Percentiles rank a stretch among this genome's conserved stretches.
phyloP scores from a whole-genome alignment of 2,113 vertebrate genomes.

The Cephalopholis sonnerati region DNA sequence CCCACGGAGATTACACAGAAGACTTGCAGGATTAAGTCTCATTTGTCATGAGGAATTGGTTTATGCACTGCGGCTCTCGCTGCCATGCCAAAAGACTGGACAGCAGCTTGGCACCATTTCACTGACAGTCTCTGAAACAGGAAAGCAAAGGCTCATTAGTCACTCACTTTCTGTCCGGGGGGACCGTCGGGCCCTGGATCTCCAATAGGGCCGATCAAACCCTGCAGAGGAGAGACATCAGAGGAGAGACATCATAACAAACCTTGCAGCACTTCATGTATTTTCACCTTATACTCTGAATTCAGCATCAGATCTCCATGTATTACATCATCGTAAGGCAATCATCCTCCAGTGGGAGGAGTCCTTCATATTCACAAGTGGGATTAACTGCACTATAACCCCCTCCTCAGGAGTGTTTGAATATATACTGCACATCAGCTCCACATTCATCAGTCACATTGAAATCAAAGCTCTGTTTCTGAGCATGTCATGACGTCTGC shows the following conservation, averaged over 20 bases:
- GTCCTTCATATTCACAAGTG: slow-evolving; percentile 31
- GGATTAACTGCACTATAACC: slow-evolving; percentile 17
- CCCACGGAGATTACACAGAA: slow-evolving; percentile 76
- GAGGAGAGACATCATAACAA: slow-evolving; percentile 32
- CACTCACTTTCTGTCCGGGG: slow-evolving; percentile 93
- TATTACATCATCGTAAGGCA: slow-evolving; percentile 40
- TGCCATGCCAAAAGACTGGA: slow-evolving; percentile 60
- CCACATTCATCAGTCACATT: not conserved
- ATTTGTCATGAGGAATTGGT: slow-evolving; percentile 83
- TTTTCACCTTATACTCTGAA: not conserved
- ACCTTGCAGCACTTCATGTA: not conserved
- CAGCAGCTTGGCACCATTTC: slow-evolving; percentile 72
- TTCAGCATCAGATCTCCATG: not conserved
- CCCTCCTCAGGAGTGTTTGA: slow-evolving; percentile 9
- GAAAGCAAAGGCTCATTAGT: slow-evolving; percentile 71
- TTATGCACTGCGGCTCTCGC: slow-evolving; percentile 67
- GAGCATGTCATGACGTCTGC: not conserved
- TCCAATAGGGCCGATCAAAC: slow-evolving; percentile 93
- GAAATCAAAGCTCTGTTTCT: not conserved
- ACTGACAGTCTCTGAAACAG: slow-evolving; percentile 57
- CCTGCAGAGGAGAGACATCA: slow-evolving; percentile 83
- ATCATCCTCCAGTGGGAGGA: slow-evolving; percentile 48
- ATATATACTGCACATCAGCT: slow-evolving; percentile 19
- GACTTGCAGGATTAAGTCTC: slow-evolving; percentile 80
- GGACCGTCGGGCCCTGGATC: slow-evolving; percentile 89